Evolutionary conservation across 2,113 vertebrate genomes (phyloP).

Genomic region (Leptocoma aspasia): DNA sequence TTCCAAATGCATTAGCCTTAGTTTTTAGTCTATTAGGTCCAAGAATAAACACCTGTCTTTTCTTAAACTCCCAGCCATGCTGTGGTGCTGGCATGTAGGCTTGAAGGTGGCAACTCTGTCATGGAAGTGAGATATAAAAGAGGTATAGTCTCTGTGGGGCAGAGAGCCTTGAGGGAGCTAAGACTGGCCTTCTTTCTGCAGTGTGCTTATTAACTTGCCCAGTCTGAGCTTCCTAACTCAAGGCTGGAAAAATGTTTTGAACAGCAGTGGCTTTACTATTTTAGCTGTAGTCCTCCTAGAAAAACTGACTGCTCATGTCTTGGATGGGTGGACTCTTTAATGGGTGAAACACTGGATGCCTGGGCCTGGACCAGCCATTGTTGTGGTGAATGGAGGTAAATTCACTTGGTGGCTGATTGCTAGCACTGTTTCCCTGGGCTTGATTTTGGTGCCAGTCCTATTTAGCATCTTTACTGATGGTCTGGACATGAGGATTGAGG

Average conservation of each 20-base stretch:
- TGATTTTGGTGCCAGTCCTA: not conserved
- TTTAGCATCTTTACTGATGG: not conserved
- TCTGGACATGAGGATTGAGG: not conserved
- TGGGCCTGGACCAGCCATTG: not conserved
- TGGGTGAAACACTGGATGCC: not conserved
- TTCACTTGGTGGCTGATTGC: not conserved
- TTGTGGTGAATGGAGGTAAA: not conserved
- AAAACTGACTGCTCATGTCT: not conserved
- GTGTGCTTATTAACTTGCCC: not conserved
- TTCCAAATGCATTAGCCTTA: not conserved
- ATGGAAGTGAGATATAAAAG: not conserved
- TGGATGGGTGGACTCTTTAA: not conserved
- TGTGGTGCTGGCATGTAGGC: not conserved
- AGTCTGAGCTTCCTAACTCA: not conserved
- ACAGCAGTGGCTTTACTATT: not conserved
- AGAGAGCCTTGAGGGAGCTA: not conserved
- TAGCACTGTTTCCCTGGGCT: accelerated
- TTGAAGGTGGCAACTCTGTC: not conserved
- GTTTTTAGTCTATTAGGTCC: not conserved
- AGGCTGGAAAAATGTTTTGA: not conserved
- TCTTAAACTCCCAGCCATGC: not conserved
- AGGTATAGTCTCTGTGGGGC: not conserved
- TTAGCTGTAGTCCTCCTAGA: not conserved
- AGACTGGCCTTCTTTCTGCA: not conserved
- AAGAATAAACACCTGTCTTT: not conserved